phyloP scores from a whole-genome alignment of 37 sponge, comb jelly and placozoan genomes.

The Chondrilla cf. caribensis region DNA sequence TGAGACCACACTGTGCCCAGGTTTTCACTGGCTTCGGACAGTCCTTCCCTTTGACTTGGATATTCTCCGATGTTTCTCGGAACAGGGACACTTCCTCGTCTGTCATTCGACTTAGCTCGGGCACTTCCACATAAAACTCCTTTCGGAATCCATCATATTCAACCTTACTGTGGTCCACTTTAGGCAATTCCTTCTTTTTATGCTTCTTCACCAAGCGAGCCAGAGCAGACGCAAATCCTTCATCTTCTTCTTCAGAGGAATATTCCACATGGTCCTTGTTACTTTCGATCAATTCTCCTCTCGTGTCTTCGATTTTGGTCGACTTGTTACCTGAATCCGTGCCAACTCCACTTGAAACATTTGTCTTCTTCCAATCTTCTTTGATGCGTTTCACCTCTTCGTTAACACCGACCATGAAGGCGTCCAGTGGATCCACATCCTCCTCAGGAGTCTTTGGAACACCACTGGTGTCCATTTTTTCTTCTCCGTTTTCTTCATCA shows the following conservation, averaged over 20 bases:
- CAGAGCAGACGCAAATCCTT: slow-evolving; percentile 64
- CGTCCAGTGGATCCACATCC: slow-evolving; percentile 88
- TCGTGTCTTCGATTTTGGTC: slow-evolving; percentile 4
- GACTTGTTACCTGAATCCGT: slow-evolving; percentile 5
- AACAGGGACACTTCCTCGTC: slow-evolving; percentile 75
- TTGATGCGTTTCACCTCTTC: slow-evolving; percentile 36
- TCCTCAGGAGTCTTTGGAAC: slow-evolving; percentile 49
- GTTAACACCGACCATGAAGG: slow-evolving; percentile 77
- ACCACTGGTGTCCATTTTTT: slow-evolving; percentile 21
- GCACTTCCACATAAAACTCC: slow-evolving; percentile 95
- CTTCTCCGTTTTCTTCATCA: slow-evolving; percentile 30
- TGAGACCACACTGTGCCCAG: slow-evolving; percentile 92
- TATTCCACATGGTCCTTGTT: slow-evolving; percentile 90
- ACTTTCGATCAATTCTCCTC: slow-evolving; percentile 90
- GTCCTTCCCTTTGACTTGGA: slow-evolving; percentile 89
- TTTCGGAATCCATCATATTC: slow-evolving; percentile 84
- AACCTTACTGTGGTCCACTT: slow-evolving; percentile 79
- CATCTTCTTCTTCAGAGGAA: slow-evolving; percentile 83
- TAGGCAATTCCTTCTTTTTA: slow-evolving; percentile 87
- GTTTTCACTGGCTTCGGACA: slow-evolving; percentile 95
- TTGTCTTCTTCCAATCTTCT: slow-evolving; percentile 10
- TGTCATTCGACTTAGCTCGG: slow-evolving; percentile 91
- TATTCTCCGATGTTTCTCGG: slow-evolving; percentile 70
- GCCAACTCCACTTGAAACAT: neutral
- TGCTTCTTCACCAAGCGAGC: slow-evolving; percentile 59